Evolutionary conservation across 2,113 vertebrate species (phyloP).

Genomic region (Pungitius pungitius): DNA sequence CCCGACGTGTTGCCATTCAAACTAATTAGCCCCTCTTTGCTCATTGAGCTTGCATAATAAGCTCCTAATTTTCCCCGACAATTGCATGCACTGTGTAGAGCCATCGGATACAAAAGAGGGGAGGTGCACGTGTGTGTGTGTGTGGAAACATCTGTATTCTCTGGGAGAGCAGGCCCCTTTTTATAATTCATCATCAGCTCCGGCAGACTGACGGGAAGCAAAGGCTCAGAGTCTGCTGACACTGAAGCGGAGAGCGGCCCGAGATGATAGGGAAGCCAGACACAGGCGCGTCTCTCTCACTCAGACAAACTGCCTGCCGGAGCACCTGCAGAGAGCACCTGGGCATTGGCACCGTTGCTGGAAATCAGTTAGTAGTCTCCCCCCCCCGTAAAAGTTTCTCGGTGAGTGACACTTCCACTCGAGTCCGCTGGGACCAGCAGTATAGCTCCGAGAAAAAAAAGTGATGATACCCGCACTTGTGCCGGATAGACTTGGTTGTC

Average conservation of each 20-base stretch:
- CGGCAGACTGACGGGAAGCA: slow-evolving; percentile 71
- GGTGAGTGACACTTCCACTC: slow-evolving; percentile 66
- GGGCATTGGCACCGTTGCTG: slow-evolving; percentile 59
- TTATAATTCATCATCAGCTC: slow-evolving; percentile 78
- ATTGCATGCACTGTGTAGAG: slow-evolving; percentile 23
- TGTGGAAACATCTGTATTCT: slow-evolving; percentile 76
- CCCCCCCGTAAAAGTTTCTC: slow-evolving; percentile 58
- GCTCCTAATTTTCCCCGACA: slow-evolving; percentile 50
- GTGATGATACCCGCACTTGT: slow-evolving; percentile 54
- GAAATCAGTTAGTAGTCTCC: slow-evolving; percentile 58
- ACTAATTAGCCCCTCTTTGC: slow-evolving; percentile 67
- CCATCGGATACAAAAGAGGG: slow-evolving; percentile 9
- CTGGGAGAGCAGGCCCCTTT: slow-evolving; percentile 60
- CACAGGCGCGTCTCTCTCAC: slow-evolving; percentile 68
- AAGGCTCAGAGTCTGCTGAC: slow-evolving; percentile 67
- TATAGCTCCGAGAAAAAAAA: slow-evolving; percentile 30
- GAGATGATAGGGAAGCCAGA: slow-evolving; percentile 68
- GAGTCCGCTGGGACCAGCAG: slow-evolving; percentile 56
- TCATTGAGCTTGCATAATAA: slow-evolving; percentile 58
- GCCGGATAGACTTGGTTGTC: slow-evolving; percentile 60
- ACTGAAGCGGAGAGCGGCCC: slow-evolving; percentile 64
- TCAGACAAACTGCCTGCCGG: slow-evolving; percentile 70
- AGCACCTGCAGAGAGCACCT: slow-evolving; percentile 72
- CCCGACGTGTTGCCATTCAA: slow-evolving; percentile 56
- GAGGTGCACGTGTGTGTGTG: slow-evolving; percentile 7